phyloP scores from a whole-genome alignment of 2,113 vertebrate species.

The chimpanzee (Pan troglodytes) region NHGRI_mPanTro3-v2.1_pri NC_072401.2:15518001-15518500 shows the following conservation, averaged over 20 bases:
- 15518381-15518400: neutral
- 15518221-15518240: neutral
- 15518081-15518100: neutral
- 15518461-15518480: neutral
- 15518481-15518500: neutral
- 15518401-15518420: neutral
- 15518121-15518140: neutral
- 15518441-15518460: neutral
- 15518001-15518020: neutral
- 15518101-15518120: neutral
- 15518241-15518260: conserved; percentile 10
- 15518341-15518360: neutral
- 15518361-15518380: neutral
- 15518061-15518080: neutral
- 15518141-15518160: neutral
- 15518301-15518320: neutral
- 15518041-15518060: neutral
- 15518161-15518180: neutral
- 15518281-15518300: neutral
- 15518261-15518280: neutral
- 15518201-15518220: neutral
- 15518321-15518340: neutral
- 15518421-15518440: neutral
- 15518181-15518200: neutral
- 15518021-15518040: neutral